Percentiles rank a stretch among this genome's conserved stretches.
Conservation (phyloP, 2,888 invertebrate genomes). For the Adelphocoris suturalis region DNA sequence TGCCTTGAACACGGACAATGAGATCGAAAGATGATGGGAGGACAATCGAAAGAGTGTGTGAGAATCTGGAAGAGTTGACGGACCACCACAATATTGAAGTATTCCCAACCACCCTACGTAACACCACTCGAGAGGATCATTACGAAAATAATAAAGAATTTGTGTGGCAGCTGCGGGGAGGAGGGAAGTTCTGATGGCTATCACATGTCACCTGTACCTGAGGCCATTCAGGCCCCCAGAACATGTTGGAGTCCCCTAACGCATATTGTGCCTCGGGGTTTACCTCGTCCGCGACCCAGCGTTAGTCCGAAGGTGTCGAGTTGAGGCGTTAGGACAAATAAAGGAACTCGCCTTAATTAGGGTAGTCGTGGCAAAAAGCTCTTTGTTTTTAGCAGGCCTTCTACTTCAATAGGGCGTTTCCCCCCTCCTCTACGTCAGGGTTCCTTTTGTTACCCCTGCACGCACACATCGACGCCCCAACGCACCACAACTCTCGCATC, state of each 20-base stretch:
- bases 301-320: constrained; percentile 67
- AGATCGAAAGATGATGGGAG: constrained; percentile 29
- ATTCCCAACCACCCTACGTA: constrained; percentile 26
- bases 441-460: constrained; percentile 42
- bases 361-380: constrained; percentile 69
- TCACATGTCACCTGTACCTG: constrained; percentile 71
- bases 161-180: constrained; percentile 47
- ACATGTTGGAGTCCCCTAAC: constrained; percentile 12
- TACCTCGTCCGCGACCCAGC: constrained; percentile 25
- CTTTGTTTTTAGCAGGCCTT: constrained; percentile 67
- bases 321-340: constrained; percentile 71
- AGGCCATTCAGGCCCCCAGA: constrained; percentile 40
- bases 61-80: constrained; percentile 51
- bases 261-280: neutral
- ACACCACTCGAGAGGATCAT: constrained; percentile 24
- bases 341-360: constrained; percentile 69
- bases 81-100: constrained; percentile 58
- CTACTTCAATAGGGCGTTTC: constrained; percentile 59
- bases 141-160: constrained; percentile 54
- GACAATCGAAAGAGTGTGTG: constrained; percentile 46
- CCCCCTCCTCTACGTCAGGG: constrained; percentile 40
- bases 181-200: constrained; percentile 63
- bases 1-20: neutral
- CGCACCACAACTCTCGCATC: constrained; percentile 41
- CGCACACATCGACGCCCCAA: constrained; percentile 46